Evolutionary conservation across 2,888 invertebrate species (phyloP), one percentile per base, ranked within the genome.

Genomic region (Drosophila peninsularis): DNA sequence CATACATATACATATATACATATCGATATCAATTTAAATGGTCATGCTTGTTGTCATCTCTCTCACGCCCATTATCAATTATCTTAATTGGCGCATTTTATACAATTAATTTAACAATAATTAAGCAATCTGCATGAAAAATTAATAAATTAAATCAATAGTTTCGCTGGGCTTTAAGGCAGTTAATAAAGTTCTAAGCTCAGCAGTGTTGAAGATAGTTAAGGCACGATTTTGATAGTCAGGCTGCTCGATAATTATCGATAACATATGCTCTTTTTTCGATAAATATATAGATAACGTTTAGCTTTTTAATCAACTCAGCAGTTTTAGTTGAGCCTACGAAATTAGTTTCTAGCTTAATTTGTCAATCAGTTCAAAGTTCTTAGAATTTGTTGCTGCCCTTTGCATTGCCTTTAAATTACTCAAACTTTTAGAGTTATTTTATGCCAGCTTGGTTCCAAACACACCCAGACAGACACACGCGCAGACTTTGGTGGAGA

Each of bases 21-120:
- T 37, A 55, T 58, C 53, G 44, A 37, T 62, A 57, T 45, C 52
- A 36, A 50, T 57, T 24, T 36, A 44, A 24, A 21, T n/a, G 52
- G 21, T 4, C n/a, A 21, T 34, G 44, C 32, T 13, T 45, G 27
- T 44, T 44, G 34, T 34, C 34, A 34, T 57, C 67, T 60, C 56
- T 39, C 63, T 42, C 49, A 44, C 52, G 47, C 47, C 52, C 21
- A 37, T 24, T 21, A 17, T 13, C 62, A 77, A 71, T 77, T 72
- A 62, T 62, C 60, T 77, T 62, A 71, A 75, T 54, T 53, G 65
- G 13, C 63, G 71, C 34, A 21, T 39, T 53, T 39, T 21, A 53
- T 39, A 19, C 27, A 39, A 53, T 39, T 52, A 37, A 37, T 52
- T 52, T 52, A 27, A 52, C 52, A 37, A 50, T 34, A 36, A 36